phyloP scores from a whole-genome alignment of 2,888 invertebrate species.

The Cheilosia grossa region DNA sequence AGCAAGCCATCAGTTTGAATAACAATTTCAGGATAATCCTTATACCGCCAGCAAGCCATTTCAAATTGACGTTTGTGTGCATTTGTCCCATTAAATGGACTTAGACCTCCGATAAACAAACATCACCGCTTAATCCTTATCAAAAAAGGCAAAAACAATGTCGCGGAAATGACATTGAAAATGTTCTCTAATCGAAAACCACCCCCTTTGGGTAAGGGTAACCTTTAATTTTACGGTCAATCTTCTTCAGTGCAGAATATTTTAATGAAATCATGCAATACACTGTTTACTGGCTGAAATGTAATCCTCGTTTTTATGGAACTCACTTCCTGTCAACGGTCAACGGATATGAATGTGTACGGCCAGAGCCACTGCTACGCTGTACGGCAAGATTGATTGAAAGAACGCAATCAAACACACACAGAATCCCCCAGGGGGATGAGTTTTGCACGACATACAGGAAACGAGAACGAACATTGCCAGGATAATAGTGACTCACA shows the following conservation, averaged over 20 bases:
- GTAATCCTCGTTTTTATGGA: slow-evolving; percentile 11
- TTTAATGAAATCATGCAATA: slow-evolving; percentile 58
- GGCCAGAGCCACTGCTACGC: slow-evolving; percentile 1
- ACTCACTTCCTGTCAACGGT: slow-evolving; percentile 51
- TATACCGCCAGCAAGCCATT: background rate
- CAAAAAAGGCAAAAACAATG: slow-evolving; percentile 7
- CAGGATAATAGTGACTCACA: slow-evolving; percentile 56
- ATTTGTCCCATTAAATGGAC: slow-evolving; percentile 39
- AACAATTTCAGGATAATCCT: slow-evolving; percentile 24
- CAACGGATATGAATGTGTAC: slow-evolving; percentile 55
- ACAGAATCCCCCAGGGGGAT: slow-evolving; percentile 56
- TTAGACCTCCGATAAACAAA: background rate
- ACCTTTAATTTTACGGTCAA: slow-evolving; percentile 43
- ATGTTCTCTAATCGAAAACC: slow-evolving; percentile 45
- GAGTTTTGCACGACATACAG: slow-evolving; percentile 49
- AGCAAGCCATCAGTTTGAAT: slow-evolving; percentile 32
- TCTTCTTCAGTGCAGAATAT: slow-evolving; percentile 20
- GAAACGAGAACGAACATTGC: slow-evolving; percentile 41
- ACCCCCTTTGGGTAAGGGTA: slow-evolving; percentile 14
- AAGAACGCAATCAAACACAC: slow-evolving; percentile 16
- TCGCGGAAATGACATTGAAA: slow-evolving; percentile 53
- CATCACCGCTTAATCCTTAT: slow-evolving; percentile 26
- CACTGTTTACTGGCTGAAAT: background rate
- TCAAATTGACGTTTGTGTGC: slow-evolving; percentile 48
- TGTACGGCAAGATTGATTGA: slow-evolving; percentile 52